These are phyloP conservation scores for Griposia aprilina DNA, from an alignment of 2,888 invertebrate genomes.

Conservation along the genomic window DNA sequence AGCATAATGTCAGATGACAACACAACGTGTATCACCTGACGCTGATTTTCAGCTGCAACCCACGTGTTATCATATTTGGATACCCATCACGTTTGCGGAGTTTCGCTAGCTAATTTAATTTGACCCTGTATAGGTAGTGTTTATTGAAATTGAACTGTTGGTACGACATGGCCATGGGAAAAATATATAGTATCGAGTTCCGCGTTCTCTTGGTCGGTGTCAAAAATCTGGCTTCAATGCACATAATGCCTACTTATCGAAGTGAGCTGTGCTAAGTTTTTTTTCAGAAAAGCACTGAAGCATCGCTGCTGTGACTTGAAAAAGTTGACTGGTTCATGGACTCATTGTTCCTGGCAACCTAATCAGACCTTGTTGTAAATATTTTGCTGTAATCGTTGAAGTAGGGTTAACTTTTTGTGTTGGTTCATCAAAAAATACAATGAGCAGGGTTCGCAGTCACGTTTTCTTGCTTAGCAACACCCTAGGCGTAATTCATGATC, in stretches of 20 bases:
- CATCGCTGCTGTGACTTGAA: not conserved
- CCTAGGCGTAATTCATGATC: not conserved
- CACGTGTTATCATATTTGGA: no score
- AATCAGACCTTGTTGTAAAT: not conserved
- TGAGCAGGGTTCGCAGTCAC: no score
- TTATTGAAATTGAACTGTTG: constrained; percentile 14
- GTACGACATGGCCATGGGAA: not conserved
- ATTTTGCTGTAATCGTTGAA: not conserved
- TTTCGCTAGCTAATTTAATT: no score
- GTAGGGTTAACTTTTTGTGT: not conserved
- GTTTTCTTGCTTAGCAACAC: not conserved
- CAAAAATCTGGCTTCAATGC: not conserved
- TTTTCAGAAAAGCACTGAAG: not conserved
- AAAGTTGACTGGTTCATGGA: not conserved
- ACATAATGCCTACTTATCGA: not conserved
- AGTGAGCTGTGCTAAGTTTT: not conserved
- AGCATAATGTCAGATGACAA: no score
- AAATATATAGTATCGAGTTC: not conserved
- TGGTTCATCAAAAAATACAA: not conserved
- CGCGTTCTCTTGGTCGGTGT: not conserved
- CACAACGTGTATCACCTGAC: no score
- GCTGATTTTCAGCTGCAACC: no score
- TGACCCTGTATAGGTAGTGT: not conserved
- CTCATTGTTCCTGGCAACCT: not conserved
- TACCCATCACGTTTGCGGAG: no score